A percentile compares a stretch with the other conserved stretches of the same genome.
Conservation (phyloP, 1,140 invertebrate genomes). For the Meteorus sp. region DNA sequence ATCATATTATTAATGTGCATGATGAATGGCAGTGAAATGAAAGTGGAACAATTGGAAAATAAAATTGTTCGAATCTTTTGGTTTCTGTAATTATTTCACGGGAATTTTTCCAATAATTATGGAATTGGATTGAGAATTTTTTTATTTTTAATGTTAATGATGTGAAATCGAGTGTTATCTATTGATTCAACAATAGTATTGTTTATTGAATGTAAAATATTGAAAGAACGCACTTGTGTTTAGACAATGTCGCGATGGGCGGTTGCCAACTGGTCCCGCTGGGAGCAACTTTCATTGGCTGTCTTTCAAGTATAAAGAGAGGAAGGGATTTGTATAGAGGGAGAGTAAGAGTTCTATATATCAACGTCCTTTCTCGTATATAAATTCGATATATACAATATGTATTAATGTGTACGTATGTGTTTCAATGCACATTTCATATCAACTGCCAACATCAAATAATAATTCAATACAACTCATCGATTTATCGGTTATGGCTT, state of each 20-base stretch:
- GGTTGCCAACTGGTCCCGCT: constrained; percentile 57
- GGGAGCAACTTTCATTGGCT: constrained; percentile 41
- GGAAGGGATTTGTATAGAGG: constrained; percentile 25
- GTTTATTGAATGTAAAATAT: too few species aligned
- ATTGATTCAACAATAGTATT: too few species aligned
- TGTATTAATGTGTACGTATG: not conserved
- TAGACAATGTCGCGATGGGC: constrained; percentile 56
- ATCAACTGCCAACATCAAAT: constrained; percentile 11
- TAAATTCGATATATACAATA: constrained; percentile 1
- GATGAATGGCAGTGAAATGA: too few species aligned
- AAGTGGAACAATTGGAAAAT: too few species aligned
- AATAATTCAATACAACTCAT: constrained; percentile 21
- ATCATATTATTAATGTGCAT: not conserved
- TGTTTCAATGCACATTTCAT: constrained; percentile 16
- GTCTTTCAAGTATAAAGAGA: constrained; percentile 43
- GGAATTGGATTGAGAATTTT: too few species aligned
- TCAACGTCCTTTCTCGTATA: not conserved
- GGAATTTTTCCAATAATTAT: too few species aligned
- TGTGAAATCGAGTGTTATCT: too few species aligned
- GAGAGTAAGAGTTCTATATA: not conserved
- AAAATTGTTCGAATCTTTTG: too few species aligned
- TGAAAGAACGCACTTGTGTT: constrained; percentile 12
- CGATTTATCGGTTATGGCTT: constrained; percentile 13
- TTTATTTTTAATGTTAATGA: too few species aligned
- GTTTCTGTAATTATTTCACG: too few species aligned